Evolutionary conservation across 2,113 vertebrate species (phyloP).

Genomic region (Leucoraja erinaceus): DNA sequence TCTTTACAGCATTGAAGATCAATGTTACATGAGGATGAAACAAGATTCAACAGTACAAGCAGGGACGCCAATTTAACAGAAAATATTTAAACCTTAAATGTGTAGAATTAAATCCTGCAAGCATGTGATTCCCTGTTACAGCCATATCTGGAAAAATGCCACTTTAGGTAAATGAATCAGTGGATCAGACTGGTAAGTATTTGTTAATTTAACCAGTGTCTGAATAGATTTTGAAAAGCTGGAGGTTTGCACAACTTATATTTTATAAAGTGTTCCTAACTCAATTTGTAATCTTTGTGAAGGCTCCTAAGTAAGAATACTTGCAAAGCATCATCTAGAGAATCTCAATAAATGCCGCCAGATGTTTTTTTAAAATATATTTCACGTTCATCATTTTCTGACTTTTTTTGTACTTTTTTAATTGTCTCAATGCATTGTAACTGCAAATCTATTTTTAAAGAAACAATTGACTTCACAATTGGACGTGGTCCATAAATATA

Average conservation of each 20-base stretch:
- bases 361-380: background rate
- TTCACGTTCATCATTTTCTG: background rate
- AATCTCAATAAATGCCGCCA: background rate
- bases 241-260: background rate
- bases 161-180: background rate
- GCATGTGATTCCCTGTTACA: too few relatives aligned
- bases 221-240: background rate
- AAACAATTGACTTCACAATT: background rate
- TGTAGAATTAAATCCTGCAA: too few relatives aligned
- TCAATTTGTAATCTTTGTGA: background rate
- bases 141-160: too few relatives aligned
- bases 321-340: background rate
- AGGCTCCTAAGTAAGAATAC: background rate
- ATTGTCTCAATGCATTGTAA: background rate
- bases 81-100: too few relatives aligned
- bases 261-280: background rate
- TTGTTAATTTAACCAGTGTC: background rate
- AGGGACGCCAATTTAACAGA: too few relatives aligned
- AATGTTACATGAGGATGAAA: background rate
- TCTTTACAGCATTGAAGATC: background rate
- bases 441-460: background rate
- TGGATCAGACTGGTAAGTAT: background rate
- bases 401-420: background rate
- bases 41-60: background rate
- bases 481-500: background rate